Evolutionary conservation across 2,888 invertebrate genomes (phyloP), one percentile per base, ranked within the genome.

Genomic region (Timandra comae): DNA sequence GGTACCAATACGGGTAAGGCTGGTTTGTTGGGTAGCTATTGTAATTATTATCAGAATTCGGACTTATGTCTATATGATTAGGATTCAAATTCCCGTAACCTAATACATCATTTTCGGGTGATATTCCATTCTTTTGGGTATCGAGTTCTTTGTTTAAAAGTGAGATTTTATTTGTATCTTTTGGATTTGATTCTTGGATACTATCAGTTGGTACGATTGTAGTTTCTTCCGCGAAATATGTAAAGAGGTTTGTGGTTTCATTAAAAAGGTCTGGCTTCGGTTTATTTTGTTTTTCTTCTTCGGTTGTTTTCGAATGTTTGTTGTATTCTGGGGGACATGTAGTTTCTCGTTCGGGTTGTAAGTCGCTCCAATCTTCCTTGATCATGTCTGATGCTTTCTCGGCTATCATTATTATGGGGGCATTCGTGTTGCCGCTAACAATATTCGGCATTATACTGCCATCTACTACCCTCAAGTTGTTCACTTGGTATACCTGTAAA

Each of bases 311-410:
- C 0, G 40, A 23, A 8, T 49, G 36, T 25, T 52, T 51, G 3
- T 35, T 35, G 10, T 48, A 45, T 31, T 49, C 42, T 2, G 43
- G 25, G 2, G 52, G 47, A 24, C 67, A 72, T 0, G 40, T 43
- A 3, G 44, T 33, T 19, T 49, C 41, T 29, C 58, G 52, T n/a
- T 59, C 46, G 19, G 30, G 28, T 2, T 23, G 30, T 2, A 34
- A 36, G 10, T 61, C 59, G 5, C 45, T 40, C 90, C 92, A 93
- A 46, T 93, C 91, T 61, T 91, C 87, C 61, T 93, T 93, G 46
- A 95, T 93, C 88, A 95, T 90, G 55, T 95, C 94, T 0, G 93
- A 87, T 1, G 91, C 93, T 56, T 92, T 94, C 60, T 95, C 95
- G 0, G 91, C 95, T 25, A 95, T 91, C 95, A 95, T 95, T 26